A percentile compares a stretch with the other conserved stretches of the same genome.
Evolutionary conservation across 64 coral and sea anemone species (phyloP).

Genomic region (Acropora tenuis): DNA sequence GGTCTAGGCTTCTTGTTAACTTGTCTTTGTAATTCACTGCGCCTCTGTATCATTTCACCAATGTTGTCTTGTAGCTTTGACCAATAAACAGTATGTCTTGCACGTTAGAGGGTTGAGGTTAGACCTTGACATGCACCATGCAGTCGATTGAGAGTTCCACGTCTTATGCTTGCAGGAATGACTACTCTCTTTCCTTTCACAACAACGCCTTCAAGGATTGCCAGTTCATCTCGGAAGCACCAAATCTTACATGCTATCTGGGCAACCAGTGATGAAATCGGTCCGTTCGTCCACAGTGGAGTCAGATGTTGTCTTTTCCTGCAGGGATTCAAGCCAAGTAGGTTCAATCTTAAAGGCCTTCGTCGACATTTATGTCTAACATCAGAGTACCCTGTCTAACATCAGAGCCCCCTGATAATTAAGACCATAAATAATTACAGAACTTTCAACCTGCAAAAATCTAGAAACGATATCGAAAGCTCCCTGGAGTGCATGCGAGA

Average conservation of each 20-base stretch:
- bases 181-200: neutral
- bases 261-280: neutral
- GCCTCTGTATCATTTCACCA: neutral
- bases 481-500: no score
- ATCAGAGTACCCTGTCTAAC: no score
- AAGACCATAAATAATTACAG: no score
- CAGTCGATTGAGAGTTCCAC: neutral
- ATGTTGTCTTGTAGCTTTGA: neutral
- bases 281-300: neutral
- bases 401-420: no score
- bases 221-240: neutral
- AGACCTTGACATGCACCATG: neutral
- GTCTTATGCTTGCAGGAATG: neutral
- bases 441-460: no score
- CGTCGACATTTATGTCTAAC: neutral
- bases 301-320: neutral
- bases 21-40: no score
- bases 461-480: no score
- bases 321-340: neutral
- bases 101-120: neutral
- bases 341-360: neutral
- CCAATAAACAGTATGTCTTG: neutral
- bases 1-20: neutral
- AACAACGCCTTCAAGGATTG: neutral
- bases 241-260: neutral